phyloP scores from a whole-genome alignment of 2,797 vertebrate genomes.

The Anabacerthia variegaticeps region DNA sequence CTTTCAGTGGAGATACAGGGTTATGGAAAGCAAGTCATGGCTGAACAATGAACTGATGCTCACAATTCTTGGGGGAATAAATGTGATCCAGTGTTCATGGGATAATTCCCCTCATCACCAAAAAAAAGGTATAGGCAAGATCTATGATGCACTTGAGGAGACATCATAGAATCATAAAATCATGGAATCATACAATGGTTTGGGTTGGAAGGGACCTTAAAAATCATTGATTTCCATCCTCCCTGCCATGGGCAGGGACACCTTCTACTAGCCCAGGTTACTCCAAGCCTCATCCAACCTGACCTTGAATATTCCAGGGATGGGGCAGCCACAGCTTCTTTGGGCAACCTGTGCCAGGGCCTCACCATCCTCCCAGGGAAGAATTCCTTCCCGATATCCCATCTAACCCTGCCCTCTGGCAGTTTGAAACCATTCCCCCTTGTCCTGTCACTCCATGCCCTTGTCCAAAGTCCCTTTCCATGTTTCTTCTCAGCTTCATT shows the following conservation, averaged over 20 bases:
- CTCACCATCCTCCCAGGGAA: background rate
- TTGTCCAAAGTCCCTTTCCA: background rate
- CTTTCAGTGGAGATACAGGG: background rate
- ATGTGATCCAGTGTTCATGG: rapidly evolving
- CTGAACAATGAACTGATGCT: background rate
- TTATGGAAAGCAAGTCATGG: background rate
- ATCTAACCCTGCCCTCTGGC: background rate
- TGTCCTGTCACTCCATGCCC: background rate
- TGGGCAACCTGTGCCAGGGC: background rate
- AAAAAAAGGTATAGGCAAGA: background rate
- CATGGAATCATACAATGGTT: background rate
- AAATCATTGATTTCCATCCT: background rate
- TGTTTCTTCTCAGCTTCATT: background rate
- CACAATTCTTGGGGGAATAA: background rate
- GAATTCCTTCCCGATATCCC: background rate
- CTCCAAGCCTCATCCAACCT: rapidly evolving
- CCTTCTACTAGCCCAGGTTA: rapidly evolving
- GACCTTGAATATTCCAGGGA: no score
- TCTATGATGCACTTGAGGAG: background rate
- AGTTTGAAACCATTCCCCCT: rapidly evolving
- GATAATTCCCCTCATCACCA: background rate
- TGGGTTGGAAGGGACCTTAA: background rate
- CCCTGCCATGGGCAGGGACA: background rate
- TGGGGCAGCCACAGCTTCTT: background rate
- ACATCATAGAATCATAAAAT: background rate